Base-by-base conservation (phyloP, 2,797 vertebrate genomes). In the Gallinago solitaria region DNA sequence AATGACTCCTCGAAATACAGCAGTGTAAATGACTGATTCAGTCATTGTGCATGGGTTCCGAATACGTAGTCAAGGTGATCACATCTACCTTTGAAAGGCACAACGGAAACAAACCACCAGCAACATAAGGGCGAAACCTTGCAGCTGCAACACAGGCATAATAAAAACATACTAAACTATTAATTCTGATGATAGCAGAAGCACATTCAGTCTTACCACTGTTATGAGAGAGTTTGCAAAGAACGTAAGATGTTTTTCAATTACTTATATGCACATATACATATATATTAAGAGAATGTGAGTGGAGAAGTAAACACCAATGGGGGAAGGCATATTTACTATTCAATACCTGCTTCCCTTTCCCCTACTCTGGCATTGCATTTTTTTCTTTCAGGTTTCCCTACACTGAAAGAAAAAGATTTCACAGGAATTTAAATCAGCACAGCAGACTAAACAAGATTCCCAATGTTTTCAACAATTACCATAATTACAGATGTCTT, bases 401-500 rank as follows among this genome's bases (percentile, higher is more conserved):
- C 87, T 71, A 71, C 10, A 56, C 43, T 33, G 35, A 91, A 95
- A 79, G 11, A 2, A 83, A 75, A 89, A 69, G 9, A 80, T 86
- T 91, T 95, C 76, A 50, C 25, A 61, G 32, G 64, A 75, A 89
- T 89, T 96, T 79, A 93, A 86, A 93, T 61, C 19, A 75, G 45
- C 50, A 53, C 25, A 79, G 48, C 65, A 69, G 83, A 96, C 74
- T 84, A 83, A 92, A 89, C 19, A 73, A 59, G 43, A 91, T 50
- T 78, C 21, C 23, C 41, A 33, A 21, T 73, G 67, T 79, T 93
- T 93, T 81, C 73, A 94, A 69, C 25, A 78, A 92, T 90, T 93
- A 90, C 45, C 75, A 83, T 76, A 95, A 96, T 88, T 88, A 93
- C 86, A 93, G 48, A 83, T 21, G 82, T 33, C 56, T 80, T 74